Conservation (phyloP, 2,797 vertebrate species). For the Fundulus diaphanus region DNA sequence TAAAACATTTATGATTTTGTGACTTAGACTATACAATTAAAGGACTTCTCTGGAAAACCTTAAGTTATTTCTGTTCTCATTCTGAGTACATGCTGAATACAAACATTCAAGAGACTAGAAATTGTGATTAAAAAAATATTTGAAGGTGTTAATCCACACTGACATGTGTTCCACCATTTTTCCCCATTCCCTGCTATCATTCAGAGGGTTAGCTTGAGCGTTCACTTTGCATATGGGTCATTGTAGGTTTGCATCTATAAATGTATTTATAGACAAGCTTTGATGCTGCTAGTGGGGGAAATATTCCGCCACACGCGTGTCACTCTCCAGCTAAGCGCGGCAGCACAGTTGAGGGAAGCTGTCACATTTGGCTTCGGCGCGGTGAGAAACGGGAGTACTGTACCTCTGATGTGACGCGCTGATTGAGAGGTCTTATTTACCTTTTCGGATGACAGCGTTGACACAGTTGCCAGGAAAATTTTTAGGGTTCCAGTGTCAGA, state of each 20-base stretch:
- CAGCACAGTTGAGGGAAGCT: constrained; percentile 41
- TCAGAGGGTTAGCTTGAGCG: constrained; percentile 26
- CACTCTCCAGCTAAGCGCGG: constrained; percentile 45
- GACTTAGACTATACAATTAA: too few relatives aligned
- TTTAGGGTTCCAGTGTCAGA: constrained; percentile 21
- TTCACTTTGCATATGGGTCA: constrained; percentile 65
- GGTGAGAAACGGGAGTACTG: constrained; percentile 21
- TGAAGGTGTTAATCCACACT: constrained; percentile 26
- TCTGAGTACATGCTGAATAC: background rate
- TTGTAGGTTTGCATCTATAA: constrained; percentile 58
- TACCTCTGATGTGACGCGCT: constrained; percentile 32
- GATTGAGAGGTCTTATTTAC: constrained; percentile 32
- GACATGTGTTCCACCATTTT: constrained; percentile 22
- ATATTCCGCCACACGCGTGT: constrained; percentile 56
- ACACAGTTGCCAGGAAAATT: constrained; percentile 10
- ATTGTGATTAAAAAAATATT: too few relatives aligned
- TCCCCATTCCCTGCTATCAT: constrained; percentile 34
- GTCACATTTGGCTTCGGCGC: constrained; percentile 34
- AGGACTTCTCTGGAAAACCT: constrained; percentile 1
- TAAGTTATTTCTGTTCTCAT: background rate
- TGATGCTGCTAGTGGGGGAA: constrained; percentile 65
- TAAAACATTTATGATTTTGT: too few relatives aligned
- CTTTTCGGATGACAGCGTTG: constrained; percentile 18
- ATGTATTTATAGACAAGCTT: constrained; percentile 71
- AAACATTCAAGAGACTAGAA: constrained; percentile 17